These are phyloP conservation scores for Eubasilissa splendida DNA, from an alignment of 2,888 invertebrate species.

Conservation along the genomic window DNA sequence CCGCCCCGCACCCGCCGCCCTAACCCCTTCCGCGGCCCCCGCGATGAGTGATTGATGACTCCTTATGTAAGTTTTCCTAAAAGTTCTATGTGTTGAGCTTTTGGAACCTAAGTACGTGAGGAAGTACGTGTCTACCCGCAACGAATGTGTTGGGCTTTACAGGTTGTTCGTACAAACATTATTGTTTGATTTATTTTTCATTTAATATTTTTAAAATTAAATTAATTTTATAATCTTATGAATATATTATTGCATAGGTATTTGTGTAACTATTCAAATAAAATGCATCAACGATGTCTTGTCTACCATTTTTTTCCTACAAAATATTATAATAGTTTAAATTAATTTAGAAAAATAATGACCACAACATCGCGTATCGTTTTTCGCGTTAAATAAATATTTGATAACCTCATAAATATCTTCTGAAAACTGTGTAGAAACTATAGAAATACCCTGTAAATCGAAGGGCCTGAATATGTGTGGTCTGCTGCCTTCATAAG, in stretches of 20 bases:
- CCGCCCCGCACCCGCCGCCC: constrained; percentile 32
- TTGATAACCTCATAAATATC: no score
- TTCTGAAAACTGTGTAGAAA: no score
- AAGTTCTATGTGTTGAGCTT: constrained; percentile 49
- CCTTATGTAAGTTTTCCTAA: constrained; percentile 57
- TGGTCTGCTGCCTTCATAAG: constrained; percentile 24
- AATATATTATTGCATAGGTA: no score
- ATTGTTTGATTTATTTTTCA: neutral
- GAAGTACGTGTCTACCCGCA: constrained; percentile 47
- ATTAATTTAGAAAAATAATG: no score
- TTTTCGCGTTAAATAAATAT: no score
- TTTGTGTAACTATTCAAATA: no score
- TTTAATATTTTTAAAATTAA: neutral
- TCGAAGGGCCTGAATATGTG: constrained; percentile 5
- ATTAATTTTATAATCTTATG: neutral
- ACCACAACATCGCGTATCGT: no score
- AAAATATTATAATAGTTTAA: no score
- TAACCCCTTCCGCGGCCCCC: constrained; percentile 36
- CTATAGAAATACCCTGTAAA: constrained; percentile 10
- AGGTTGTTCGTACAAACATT: constrained; percentile 27
- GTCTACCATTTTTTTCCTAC: no score
- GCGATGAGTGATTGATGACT: constrained; percentile 59
- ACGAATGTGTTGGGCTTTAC: constrained; percentile 15
- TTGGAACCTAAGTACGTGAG: constrained; percentile 46
- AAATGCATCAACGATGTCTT: no score